A percentile compares a stretch with the other conserved stretches of the same genome.
Conservation (phyloP, 2,113 vertebrate genomes). For the Uria aalge region DNA sequence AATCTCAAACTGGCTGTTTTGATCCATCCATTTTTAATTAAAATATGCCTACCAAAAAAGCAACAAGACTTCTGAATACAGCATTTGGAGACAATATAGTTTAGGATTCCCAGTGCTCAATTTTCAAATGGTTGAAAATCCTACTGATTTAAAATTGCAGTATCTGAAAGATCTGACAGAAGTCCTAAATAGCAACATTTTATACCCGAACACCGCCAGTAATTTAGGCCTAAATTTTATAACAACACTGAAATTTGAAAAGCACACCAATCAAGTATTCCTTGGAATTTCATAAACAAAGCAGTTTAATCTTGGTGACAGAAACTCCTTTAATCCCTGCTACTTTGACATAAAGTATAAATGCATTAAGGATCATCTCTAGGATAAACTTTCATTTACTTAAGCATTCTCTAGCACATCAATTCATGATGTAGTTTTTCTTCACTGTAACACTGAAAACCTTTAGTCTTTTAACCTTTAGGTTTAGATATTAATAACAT, state of each 20-base stretch:
- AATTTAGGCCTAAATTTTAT: not conserved
- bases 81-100: not conserved
- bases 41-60: not conserved
- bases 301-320: not conserved
- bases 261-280: not conserved
- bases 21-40: not conserved
- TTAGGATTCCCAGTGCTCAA: not conserved
- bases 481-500: not conserved
- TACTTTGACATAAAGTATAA: not conserved
- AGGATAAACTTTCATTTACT: not conserved
- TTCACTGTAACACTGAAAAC: not conserved
- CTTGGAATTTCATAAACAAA: not conserved
- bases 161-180: not conserved
- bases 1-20: not conserved
- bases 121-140: not conserved
- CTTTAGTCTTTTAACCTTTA: not conserved
- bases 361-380: not conserved
- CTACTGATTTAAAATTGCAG: not conserved
- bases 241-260: not conserved
- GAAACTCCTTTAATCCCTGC: not conserved
- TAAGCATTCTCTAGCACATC: not conserved
- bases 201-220: not conserved
- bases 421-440: not conserved
- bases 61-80: not conserved
- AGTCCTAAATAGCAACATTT: not conserved